Evolutionary conservation across 1,140 invertebrate species (phyloP), one percentile per base, ranked within the genome.

Genomic region (Condylostylus longicornis): DNA sequence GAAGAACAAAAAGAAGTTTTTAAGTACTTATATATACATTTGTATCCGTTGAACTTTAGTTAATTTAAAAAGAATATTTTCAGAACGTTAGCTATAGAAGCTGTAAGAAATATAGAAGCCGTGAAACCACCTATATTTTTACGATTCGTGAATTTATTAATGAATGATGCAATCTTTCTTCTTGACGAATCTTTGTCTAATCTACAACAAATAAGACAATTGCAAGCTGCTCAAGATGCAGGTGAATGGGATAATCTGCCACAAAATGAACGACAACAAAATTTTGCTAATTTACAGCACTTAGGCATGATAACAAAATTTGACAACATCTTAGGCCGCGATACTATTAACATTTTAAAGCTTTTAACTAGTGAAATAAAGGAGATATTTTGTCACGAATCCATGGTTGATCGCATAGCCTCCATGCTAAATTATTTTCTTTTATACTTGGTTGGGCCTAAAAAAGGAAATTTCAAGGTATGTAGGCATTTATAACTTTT

Each of bases 401-500:
- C 85, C 8, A 81, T 97, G 69, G 86, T 94, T 1, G 88, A 95
- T 61, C 71, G 91, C 18, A 79, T 96, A 34, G 88, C 88, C 5
- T 72, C 82, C 10, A 96, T 96, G 90, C 69, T 97, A 17, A 97
- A 96, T 64, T 94, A 96, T 64, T 91, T 97, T 54, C 62, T 97
- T 6, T 59, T 83, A 14, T 77, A 91, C 61, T 65, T 97, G 32
- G 88, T 93, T 30, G 83, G 86, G 2, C 84, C 84, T 0, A 82
- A 82, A 47, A 79, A 84, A 50, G 83, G 82, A 48, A 83, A 83
- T 55, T 77, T 88, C 21, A 88, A 88, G 70, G 82, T 82, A 50
- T 40, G 20, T n/a, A 39, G 22, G 6, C 9, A 20, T 18, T 37
- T 31, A 3, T 18, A 39, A 21, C n/a, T 14, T 41, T 12, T 5